Base-by-base conservation (phyloP, 2,113 vertebrate genomes). In the Gadus chalcogrammus region DNA sequence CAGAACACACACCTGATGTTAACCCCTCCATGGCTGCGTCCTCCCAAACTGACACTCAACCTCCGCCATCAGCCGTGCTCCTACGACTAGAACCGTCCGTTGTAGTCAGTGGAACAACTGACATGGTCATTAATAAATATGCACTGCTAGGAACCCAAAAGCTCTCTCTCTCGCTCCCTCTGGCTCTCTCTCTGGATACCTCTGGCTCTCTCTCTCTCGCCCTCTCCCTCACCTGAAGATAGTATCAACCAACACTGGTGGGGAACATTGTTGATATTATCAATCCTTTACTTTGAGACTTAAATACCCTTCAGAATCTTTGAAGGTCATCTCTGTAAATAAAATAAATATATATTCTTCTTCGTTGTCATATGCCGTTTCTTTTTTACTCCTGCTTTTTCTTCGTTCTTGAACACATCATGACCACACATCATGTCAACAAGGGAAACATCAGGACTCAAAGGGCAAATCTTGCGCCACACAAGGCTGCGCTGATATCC, bases 31-130 rank as follows among this genome's bases (percentile, higher is more conserved):
- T 13, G 42, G 42, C 42, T 59, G 28, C 70, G 68, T 82, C 67
- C 61, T 78, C 72, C 69, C 64, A 65, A 15, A 69, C 79, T 72
- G 64, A 28, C 59, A 61, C 53, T 75, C 80, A 73, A 86, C 76
- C 74, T 63, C 64, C 42, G 68, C 61, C 15, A 52, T 70, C 64
- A 67, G 53, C 65, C 77, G 56, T 69, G 27, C 71, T 74, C 65
- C 65, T 67, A 72, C 35, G 66, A 77, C 31, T 17, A 58, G 63
- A 15, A 28, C 48, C 8, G 9, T 48, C 42, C 11, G 20, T n/a
- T 48, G 42, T 17, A 72, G 65, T 52, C 69, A 61, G 13, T 72
- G 70, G 11, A 53, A 66, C 68, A 72, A 72, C 75, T 71, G 72
- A 79, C 70, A 53, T 74, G 64, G 75, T 71, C 61, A 68, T 62